Evolutionary conservation across 2,113 vertebrate genomes (phyloP).

Genomic region (Mormyrus iriodes): DNA sequence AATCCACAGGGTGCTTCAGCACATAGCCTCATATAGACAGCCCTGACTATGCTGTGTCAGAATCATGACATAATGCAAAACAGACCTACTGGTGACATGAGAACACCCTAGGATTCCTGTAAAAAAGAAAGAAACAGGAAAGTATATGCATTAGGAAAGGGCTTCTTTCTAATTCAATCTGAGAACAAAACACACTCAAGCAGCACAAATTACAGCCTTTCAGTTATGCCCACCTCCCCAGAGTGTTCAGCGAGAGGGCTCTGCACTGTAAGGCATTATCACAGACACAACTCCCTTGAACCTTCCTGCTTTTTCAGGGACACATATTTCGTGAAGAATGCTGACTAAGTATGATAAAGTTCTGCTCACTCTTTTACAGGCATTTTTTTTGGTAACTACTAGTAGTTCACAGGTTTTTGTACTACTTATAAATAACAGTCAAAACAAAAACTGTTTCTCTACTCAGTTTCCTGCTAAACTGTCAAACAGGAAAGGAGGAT

Average conservation of each 20-base stretch:
- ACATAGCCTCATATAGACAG: neutral
- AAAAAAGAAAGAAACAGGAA: neutral
- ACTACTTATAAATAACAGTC: neutral
- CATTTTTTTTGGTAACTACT: neutral
- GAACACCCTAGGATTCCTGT: neutral
- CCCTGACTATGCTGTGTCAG: neutral
- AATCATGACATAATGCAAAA: neutral
- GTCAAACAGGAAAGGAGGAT: neutral
- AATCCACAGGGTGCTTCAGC: neutral
- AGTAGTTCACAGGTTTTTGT: neutral
- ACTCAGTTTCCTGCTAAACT: neutral
- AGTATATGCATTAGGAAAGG: neutral
- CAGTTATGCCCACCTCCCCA: constrained; percentile 14
- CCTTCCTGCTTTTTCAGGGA: neutral
- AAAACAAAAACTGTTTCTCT: neutral
- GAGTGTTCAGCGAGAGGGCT: neutral
- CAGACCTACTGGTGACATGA: neutral
- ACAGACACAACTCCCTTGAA: neutral
- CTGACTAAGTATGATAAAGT: neutral
- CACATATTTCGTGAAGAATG: neutral
- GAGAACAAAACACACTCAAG: neutral
- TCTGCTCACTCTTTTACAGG: neutral
- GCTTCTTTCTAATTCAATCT: constrained; percentile 40
- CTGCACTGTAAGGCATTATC: neutral
- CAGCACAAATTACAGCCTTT: constrained; percentile 16